These are phyloP conservation scores for Periphyllus acericola DNA, from an alignment of 2,888 invertebrate species.

Conservation along the genomic window DNA sequence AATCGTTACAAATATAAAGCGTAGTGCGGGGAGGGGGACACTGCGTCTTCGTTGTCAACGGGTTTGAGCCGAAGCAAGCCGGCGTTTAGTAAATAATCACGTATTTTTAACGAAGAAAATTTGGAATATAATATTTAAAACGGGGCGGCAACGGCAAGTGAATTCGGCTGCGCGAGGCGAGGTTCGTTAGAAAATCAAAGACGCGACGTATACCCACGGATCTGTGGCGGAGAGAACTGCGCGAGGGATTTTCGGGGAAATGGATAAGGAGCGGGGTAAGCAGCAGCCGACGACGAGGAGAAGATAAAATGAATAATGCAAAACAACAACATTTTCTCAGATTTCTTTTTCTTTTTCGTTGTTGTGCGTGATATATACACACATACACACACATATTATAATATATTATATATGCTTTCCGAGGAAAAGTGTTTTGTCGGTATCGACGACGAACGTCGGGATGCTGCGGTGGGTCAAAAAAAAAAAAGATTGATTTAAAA, in stretches of 20 bases:
- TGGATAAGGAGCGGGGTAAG: background rate
- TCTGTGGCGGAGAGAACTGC: background rate
- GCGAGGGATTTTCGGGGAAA: background rate
- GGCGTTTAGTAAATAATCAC: background rate
- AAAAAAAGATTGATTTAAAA: constrained; percentile 35
- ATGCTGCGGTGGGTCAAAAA: background rate
- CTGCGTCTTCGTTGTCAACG: background rate
- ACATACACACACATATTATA: background rate
- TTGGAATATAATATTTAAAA: constrained; percentile 31
- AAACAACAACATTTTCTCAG: constrained; percentile 4
- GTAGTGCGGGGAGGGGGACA: too few relatives aligned
- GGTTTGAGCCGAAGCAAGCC: background rate
- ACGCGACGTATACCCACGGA: background rate
- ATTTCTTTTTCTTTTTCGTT: background rate
- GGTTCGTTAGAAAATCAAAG: constrained; percentile 40
- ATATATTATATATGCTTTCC: background rate
- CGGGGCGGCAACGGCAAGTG: background rate
- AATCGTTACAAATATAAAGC: background rate
- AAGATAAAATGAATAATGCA: constrained; percentile 57
- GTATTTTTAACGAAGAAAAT: constrained; percentile 21
- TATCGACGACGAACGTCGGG: background rate
- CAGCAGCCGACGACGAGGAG: background rate
- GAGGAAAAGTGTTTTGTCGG: background rate
- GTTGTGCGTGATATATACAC: background rate
- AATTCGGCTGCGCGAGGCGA: background rate